phyloP scores from a whole-genome alignment of 1,140 invertebrate genomes.

The Procambarus virginalis region DNA sequence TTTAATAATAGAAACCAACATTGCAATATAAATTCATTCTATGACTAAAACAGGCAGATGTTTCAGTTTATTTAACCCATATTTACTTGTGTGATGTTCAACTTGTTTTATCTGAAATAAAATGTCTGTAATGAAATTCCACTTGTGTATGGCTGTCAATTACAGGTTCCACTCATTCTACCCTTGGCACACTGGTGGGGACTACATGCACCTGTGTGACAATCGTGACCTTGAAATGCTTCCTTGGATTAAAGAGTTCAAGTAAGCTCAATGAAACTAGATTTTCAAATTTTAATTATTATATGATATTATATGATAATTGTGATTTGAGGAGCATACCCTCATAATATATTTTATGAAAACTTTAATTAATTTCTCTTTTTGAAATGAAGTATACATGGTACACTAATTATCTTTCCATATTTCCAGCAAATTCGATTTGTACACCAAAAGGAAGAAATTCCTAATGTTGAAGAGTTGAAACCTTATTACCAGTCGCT shows the following conservation, averaged over 20 bases:
- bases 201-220: conserved; percentile 87
- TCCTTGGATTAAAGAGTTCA: conserved; percentile 89
- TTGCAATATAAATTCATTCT: too few species aligned
- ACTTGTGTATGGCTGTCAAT: too few species aligned
- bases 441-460: conserved; percentile 90
- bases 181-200: conserved; percentile 91
- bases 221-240: conserved; percentile 86
- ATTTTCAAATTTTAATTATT: too few species aligned
- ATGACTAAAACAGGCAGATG: too few species aligned
- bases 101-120: too few species aligned
- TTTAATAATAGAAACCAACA: too few species aligned
- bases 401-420: conserved; percentile 69
- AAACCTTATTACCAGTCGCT: conserved; percentile 93
- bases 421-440: conserved; percentile 93
- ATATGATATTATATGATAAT: too few species aligned
- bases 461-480: conserved; percentile 89
- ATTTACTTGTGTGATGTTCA: too few species aligned
- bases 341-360: too few species aligned
- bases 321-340: too few species aligned
- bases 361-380: not conserved
- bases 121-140: too few species aligned
- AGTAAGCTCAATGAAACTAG: conserved; percentile 73
- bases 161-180: conserved; percentile 93
- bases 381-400: not conserved
- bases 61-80: too few species aligned